Conservation (phyloP, 2,797 vertebrate genomes). For the Triplophysa yarkandensis region DNA sequence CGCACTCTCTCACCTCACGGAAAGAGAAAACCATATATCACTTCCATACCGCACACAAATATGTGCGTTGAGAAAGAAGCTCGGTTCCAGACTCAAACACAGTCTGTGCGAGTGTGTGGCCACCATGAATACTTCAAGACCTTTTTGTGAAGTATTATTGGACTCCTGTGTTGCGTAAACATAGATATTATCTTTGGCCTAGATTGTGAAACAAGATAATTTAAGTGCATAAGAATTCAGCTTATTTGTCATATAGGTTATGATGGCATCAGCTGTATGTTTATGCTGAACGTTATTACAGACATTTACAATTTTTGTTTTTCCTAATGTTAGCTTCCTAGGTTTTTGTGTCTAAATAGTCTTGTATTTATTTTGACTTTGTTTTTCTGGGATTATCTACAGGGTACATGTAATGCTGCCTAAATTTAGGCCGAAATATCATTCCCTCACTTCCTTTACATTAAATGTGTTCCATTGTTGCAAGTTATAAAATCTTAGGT, state of each 20-base stretch:
- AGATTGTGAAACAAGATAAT: background rate
- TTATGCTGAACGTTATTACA: too few species aligned
- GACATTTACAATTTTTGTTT: too few species aligned
- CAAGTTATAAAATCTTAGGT: too few species aligned
- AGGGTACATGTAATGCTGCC: too few species aligned
- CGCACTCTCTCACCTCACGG: slow-evolving; percentile 70
- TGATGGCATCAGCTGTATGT: background rate
- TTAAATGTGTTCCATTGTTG: too few species aligned
- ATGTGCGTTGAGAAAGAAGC: slow-evolving; percentile 24
- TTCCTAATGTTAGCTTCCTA: background rate
- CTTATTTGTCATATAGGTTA: background rate
- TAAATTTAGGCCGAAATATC: too few species aligned
- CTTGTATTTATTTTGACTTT: too few species aligned
- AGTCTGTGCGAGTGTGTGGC: background rate
- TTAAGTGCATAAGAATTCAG: background rate
- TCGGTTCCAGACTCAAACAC: background rate
- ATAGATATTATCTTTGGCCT: background rate
- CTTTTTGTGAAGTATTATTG: background rate
- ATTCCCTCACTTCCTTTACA: too few species aligned
- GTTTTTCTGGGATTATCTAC: too few species aligned
- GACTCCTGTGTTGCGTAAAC: slow-evolving; percentile 3
- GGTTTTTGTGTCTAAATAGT: too few species aligned
- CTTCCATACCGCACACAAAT: slow-evolving; percentile 68
- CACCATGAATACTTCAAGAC: background rate
- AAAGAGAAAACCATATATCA: slow-evolving; percentile 71